Percentiles rank a stretch among this genome's conserved stretches.
Conservation (phyloP, 2,797 vertebrate genomes). For the Nothura maculosa region DNA sequence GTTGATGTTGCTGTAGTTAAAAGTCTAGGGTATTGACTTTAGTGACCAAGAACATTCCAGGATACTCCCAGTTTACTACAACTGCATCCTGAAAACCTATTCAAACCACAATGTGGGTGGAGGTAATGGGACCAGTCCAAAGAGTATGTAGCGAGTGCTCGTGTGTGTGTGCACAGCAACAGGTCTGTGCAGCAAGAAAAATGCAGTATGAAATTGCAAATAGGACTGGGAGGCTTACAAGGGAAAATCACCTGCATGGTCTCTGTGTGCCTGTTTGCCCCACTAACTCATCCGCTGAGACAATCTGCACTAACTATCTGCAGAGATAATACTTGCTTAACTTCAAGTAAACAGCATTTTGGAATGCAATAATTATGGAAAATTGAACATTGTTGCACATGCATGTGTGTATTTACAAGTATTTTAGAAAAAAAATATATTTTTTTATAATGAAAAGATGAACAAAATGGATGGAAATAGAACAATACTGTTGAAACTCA, state of each 20-base stretch:
- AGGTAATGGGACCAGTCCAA: not conserved
- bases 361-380: not conserved
- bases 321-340: not conserved
- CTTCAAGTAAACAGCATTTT: not conserved
- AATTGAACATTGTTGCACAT: not conserved
- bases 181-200: not conserved
- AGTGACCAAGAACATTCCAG: not conserved
- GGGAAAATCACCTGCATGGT: not conserved
- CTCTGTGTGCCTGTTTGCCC: not conserved
- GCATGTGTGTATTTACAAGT: not conserved
- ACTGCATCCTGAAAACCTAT: not conserved
- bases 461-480: not conserved
- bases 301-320: no score
- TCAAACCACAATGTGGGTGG: not conserved
- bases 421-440: not conserved
- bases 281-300: no score
- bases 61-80: not conserved
- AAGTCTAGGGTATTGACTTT: not conserved
- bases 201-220: not conserved
- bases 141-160: not conserved
- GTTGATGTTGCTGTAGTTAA: not conserved
- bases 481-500: not conserved
- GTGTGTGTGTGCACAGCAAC: not conserved
- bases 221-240: not conserved
- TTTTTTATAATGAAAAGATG: not conserved